Conservation (phyloP, 2,888 invertebrate genomes). For the Spilosoma lubricipeda region DNA sequence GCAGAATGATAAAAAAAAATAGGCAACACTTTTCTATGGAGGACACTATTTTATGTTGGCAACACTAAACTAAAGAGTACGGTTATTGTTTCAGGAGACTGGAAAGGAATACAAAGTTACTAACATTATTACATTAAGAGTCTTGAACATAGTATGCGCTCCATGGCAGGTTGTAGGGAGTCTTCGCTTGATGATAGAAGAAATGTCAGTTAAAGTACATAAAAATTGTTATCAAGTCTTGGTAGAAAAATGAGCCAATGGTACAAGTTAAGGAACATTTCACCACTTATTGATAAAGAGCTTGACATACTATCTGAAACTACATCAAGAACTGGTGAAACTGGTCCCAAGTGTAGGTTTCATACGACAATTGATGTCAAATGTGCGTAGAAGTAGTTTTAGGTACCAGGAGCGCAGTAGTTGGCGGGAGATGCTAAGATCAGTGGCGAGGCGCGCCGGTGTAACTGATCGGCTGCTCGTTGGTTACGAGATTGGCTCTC, state of each 20-base stretch:
- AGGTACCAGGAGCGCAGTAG: conserved; percentile 55
- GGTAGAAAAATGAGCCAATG: background rate
- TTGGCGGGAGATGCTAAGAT: conserved; percentile 43
- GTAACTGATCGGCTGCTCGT: conserved; percentile 93
- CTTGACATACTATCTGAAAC: too few species aligned
- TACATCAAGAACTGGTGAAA: too few species aligned
- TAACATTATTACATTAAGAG: conserved; percentile 19
- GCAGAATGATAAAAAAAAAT: conserved; percentile 39
- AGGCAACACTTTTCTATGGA: conserved; percentile 52
- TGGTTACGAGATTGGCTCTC: conserved; percentile 91
- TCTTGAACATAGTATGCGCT: conserved; percentile 42
- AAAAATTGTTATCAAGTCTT: background rate
- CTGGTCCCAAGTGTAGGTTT: background rate
- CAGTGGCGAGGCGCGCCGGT: conserved; percentile 87
- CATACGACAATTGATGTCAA: background rate
- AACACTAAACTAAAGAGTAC: conserved; percentile 38
- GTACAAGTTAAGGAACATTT: background rate
- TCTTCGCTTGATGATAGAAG: background rate
- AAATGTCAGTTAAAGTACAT: background rate
- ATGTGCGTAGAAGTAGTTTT: conserved; percentile 2
- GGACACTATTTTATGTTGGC: conserved; percentile 49
- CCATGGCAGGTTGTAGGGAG: conserved; percentile 4
- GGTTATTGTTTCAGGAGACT: conserved; percentile 30
- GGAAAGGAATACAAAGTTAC: conserved; percentile 20
- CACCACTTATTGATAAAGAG: background rate